phyloP scores from a whole-genome alignment of 2,888 invertebrate species.

The Boloria euphrosyne region DNA sequence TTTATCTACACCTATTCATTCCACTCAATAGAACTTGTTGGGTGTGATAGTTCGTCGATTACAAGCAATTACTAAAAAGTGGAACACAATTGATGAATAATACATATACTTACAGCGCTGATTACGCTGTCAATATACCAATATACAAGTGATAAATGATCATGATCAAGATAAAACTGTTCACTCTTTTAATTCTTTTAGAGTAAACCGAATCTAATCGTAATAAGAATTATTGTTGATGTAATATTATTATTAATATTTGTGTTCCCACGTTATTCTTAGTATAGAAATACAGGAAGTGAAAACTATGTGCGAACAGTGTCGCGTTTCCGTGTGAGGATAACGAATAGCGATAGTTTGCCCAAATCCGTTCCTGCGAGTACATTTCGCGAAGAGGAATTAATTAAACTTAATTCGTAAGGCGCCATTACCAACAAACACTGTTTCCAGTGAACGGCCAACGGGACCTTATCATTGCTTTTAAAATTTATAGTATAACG shows the following conservation, averaged over 20 bases:
- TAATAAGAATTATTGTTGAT: too few relatives aligned
- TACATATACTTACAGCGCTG: slow-evolving; percentile 21
- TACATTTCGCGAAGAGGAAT: slow-evolving; percentile 55
- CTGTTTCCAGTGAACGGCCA: slow-evolving; percentile 56
- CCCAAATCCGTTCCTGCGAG: slow-evolving; percentile 45
- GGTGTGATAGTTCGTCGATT: slow-evolving; percentile 14
- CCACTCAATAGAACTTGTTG: not conserved
- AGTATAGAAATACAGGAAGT: not conserved
- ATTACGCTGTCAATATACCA: slow-evolving; percentile 29
- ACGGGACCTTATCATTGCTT: slow-evolving; percentile 76
- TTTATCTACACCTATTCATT: not conserved
- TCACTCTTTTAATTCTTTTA: too few relatives aligned
- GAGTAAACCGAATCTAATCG: too few relatives aligned
- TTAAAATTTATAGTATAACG: slow-evolving; percentile 76
- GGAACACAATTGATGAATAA: slow-evolving; percentile 10
- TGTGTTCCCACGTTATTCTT: not conserved
- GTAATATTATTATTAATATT: not conserved
- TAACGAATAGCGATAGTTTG: slow-evolving; percentile 34
- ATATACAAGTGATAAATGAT: slow-evolving; percentile 28
- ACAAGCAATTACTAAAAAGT: slow-evolving; percentile 30
- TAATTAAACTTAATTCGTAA: slow-evolving; percentile 71
- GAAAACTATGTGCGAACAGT: slow-evolving; percentile 25
- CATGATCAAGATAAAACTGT: not conserved
- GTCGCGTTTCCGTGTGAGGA: slow-evolving; percentile 26
- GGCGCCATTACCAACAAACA: slow-evolving; percentile 61